A percentile compares a stretch with the other conserved stretches of the same genome.
Evolutionary conservation across 2,113 vertebrate species (phyloP).

Genomic region (Gymnobelideus leadbeateri): DNA sequence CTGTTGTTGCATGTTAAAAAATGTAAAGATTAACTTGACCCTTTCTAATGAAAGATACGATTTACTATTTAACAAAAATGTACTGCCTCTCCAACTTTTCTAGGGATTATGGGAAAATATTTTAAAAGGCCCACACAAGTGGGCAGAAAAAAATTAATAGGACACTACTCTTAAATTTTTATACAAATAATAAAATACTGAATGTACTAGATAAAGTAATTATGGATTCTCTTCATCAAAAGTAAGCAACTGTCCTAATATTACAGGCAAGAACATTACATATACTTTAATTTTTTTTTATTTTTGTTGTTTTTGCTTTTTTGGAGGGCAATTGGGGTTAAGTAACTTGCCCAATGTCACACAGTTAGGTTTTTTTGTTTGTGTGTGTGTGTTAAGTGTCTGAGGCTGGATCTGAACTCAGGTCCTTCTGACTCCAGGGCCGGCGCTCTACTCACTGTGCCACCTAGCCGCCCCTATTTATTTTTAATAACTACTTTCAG

Average conservation of each 20-base stretch:
- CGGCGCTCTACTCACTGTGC: no score
- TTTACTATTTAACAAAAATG: not conserved
- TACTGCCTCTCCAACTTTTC: not conserved
- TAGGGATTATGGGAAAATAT: not conserved
- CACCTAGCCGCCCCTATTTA: no score
- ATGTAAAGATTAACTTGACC: not conserved
- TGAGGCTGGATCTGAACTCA: no score
- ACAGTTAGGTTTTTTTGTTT: no score
- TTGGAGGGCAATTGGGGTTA: no score
- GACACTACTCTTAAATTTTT: not conserved
- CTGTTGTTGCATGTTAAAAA: not conserved
- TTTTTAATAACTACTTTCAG: not conserved
- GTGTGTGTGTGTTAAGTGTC: no score
- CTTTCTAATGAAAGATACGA: not conserved
- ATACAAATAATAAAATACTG: not conserved
- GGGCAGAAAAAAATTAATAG: not conserved
- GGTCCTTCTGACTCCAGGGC: no score
- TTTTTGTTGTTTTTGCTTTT: no score
- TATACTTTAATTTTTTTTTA: no score
- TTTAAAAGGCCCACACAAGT: not conserved
- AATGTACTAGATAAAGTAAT: not conserved
- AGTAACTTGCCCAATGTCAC: no score
- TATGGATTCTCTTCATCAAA: not conserved
- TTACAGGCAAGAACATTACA: not conserved
- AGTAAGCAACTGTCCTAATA: not conserved